These are phyloP conservation scores for Drosophila lacteicornis DNA, from an alignment of 1,140 invertebrate genomes.

Conservation along the genomic window DNA sequence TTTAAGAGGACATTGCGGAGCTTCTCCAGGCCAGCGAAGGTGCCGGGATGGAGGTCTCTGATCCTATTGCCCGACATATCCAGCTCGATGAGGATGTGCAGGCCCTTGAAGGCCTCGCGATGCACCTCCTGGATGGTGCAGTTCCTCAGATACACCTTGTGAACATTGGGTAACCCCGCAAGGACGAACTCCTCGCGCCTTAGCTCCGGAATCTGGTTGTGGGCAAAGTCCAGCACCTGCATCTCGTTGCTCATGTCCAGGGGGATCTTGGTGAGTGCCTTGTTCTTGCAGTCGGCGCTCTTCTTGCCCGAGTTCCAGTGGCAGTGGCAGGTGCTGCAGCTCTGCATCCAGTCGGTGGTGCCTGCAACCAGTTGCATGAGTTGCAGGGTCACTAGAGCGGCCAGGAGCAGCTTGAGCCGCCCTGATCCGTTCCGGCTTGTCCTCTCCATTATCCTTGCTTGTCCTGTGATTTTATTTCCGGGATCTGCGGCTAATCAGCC, in stretches of 20 bases:
- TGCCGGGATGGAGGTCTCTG: slow-evolving; percentile 88
- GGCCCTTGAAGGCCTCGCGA: slow-evolving; percentile 89
- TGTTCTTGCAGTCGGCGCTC: slow-evolving; percentile 91
- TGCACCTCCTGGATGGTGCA: slow-evolving; percentile 90
- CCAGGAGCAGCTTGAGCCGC: background rate
- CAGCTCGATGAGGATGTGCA: slow-evolving; percentile 93
- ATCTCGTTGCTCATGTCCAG: slow-evolving; percentile 89
- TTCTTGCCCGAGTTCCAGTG: slow-evolving; percentile 93
- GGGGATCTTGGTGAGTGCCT: slow-evolving; percentile 89
- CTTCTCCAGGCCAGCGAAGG: slow-evolving; percentile 89
- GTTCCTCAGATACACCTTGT: slow-evolving; percentile 90
- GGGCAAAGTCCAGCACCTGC: slow-evolving; percentile 91
- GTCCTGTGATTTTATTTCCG: background rate
- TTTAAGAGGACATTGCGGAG: slow-evolving; percentile 90
- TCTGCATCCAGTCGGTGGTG: slow-evolving; percentile 86
- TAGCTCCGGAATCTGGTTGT: slow-evolving; percentile 89
- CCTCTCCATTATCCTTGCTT: slow-evolving; percentile 1
- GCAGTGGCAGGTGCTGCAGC: slow-evolving; percentile 89
- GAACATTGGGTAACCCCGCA: slow-evolving; percentile 91
- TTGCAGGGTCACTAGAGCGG: slow-evolving; percentile 16
- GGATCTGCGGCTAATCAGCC: slow-evolving; percentile 20
- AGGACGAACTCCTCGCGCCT: slow-evolving; percentile 89
- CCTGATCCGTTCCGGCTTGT: background rate
- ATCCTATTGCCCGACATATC: slow-evolving; percentile 93
- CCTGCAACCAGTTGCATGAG: slow-evolving; percentile 2